Evolutionary conservation across 2,113 vertebrate species (phyloP), one percentile per base, ranked within the genome.

Genomic region (Leptodactylus fuscus): DNA sequence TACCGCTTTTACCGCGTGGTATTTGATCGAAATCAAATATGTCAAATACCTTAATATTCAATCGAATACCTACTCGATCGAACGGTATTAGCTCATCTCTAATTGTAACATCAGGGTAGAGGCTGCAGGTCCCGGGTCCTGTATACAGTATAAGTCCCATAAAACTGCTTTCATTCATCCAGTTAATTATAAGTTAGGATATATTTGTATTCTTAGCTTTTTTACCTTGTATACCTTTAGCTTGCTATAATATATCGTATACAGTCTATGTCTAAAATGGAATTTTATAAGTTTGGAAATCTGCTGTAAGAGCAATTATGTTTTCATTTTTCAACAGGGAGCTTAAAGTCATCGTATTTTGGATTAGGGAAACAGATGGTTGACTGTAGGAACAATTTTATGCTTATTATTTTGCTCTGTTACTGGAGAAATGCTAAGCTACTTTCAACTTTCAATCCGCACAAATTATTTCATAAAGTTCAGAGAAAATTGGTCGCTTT

Each of bases 391-490:
- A 85, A 77, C 60, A 65, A 70, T 70, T 77, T 70, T 79, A 67
- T 85, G 83, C 83, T 70, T 85, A 85, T 85, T 85, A 85, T 85
- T 85, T 85, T 85, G 74, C 74, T 85, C 83, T 85, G 74, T 78
- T 79, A 85, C 62, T 27, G 34, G 75, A 85, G 83, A 85, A 85
- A 85, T 78, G 27, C 74, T 85, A 79, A 85, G 83, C 83, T 85
- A 79, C 83, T 85, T 85, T 85, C 74, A 85, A 78, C 83, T 85
- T 85, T 69, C 62, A 85, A 85, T 79, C 83, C 83, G 55, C 83
- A 79, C 62, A 85, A 78, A 85, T 85, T 78, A 85, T 70, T 77
- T 85, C 48, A 85, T 70, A 85, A 85, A 79, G 46, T 85, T 85
- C 46, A 79, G 71, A 83, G 82, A 69, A 67, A 77, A 85, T 67